A percentile compares a stretch with the other conserved stretches of the same genome.
phyloP scores from a whole-genome alignment of 2,797 vertebrate genomes.

The Syngnathus acus region DNA sequence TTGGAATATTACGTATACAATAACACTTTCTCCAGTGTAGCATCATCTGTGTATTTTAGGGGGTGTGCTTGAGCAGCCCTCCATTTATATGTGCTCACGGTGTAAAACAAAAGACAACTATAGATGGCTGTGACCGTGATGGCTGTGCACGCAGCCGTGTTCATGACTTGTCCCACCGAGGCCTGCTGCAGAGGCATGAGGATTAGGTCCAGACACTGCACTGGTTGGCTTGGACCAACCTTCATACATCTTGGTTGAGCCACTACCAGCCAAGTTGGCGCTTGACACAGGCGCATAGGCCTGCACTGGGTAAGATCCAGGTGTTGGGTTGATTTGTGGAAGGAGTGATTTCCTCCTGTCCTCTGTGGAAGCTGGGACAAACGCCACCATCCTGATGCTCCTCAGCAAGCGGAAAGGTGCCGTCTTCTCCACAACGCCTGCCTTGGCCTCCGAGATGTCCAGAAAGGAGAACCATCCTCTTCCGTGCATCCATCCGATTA shows the following conservation, averaged over 20 bases:
- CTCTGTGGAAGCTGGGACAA: slow-evolving; percentile 49
- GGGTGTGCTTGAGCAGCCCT: too few species aligned
- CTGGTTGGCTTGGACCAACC: slow-evolving; percentile 39
- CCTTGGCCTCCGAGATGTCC: slow-evolving; percentile 51
- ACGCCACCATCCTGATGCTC: slow-evolving; percentile 25
- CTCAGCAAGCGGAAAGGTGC: slow-evolving; percentile 49
- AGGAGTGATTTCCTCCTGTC: slow-evolving; percentile 58
- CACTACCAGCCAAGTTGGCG: slow-evolving; percentile 8
- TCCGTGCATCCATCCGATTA: slow-evolving; percentile 51
- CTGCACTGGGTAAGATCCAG: slow-evolving; percentile 63
- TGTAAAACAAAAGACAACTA: slow-evolving; percentile 1
- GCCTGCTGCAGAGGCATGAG: slow-evolving; percentile 19
- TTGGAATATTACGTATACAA: not conserved
- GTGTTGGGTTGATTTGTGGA: slow-evolving; percentile 50
- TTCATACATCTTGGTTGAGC: slow-evolving; percentile 23
- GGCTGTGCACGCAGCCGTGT: slow-evolving; percentile 33
- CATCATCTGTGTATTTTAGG: too few species aligned
- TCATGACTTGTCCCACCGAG: slow-evolving; percentile 19
- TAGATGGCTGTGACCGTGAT: slow-evolving; percentile 18
- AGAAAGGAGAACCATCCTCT: slow-evolving; percentile 49
- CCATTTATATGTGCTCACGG: not conserved
- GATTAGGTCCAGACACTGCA: slow-evolving; percentile 6
- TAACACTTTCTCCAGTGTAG: too few species aligned
- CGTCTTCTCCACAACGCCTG: slow-evolving; percentile 49
- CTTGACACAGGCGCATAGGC: slow-evolving; percentile 47